Percentiles rank a stretch among this genome's conserved stretches.
Conservation (phyloP, 2,797 vertebrate species). For the Aphelocoma californica region DNA sequence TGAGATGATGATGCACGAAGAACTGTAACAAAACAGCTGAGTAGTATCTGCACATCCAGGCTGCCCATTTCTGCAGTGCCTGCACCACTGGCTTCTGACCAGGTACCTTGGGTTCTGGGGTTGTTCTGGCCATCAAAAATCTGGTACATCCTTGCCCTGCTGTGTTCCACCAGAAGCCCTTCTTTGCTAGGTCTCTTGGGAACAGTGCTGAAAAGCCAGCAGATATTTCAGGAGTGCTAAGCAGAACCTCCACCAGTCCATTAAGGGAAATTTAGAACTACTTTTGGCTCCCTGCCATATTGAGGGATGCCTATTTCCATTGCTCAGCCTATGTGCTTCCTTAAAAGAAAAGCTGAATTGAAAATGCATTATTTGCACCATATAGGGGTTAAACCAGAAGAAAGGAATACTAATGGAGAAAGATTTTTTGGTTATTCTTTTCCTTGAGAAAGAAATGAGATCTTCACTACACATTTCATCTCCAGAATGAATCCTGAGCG, state of each 20-base stretch:
- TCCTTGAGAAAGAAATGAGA: neutral
- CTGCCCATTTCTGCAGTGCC: neutral
- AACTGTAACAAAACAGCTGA: neutral
- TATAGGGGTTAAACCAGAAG: neutral
- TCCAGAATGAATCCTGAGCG: neutral
- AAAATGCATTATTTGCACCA: neutral
- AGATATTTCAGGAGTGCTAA: neutral
- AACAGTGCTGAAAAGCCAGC: neutral
- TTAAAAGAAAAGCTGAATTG: neutral
- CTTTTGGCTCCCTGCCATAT: neutral
- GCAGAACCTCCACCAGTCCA: neutral
- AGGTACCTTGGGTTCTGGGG: neutral
- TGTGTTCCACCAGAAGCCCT: neutral
- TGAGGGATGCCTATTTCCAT: neutral
- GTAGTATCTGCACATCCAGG: neutral
- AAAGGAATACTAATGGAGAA: neutral
- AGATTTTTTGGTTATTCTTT: neutral
- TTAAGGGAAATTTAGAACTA: neutral
- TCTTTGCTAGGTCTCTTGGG: neutral
- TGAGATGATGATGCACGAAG: neutral
- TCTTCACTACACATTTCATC: neutral
- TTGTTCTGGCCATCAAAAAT: neutral
- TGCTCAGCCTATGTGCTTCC: neutral
- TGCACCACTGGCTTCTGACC: neutral
- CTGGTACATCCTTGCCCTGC: neutral